Conservation (phyloP, 1,140 invertebrate genomes). For the Cydia strobilella region DNA sequence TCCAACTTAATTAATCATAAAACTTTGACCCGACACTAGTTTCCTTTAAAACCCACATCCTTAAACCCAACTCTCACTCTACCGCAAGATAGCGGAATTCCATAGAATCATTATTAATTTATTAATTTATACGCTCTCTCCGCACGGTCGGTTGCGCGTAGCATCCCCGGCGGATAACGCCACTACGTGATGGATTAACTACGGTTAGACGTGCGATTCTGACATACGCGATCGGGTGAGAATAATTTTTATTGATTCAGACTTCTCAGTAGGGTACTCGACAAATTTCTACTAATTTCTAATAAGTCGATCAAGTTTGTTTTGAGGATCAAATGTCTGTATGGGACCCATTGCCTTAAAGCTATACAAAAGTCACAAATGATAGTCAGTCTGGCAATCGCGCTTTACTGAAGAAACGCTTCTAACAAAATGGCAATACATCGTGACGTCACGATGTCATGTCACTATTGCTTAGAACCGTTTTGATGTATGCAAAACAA, state of each 20-base stretch:
- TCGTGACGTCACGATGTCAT: too few relatives aligned
- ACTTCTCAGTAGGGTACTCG: too few relatives aligned
- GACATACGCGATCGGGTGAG: not conserved
- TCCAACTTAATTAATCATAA: not conserved
- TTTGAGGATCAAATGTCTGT: too few relatives aligned
- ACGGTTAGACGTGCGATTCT: conserved; percentile 23
- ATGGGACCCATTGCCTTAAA: too few relatives aligned
- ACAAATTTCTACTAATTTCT: too few relatives aligned
- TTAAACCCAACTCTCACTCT: conserved; percentile 59
- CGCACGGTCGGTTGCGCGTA: conserved; percentile 54
- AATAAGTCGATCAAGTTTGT: too few relatives aligned
- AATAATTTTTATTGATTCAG: not conserved
- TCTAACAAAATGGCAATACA: too few relatives aligned
- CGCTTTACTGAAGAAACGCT: too few relatives aligned
- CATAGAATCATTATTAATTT: conserved; percentile 77
- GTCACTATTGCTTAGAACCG: too few relatives aligned
- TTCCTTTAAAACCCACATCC: conserved; percentile 32
- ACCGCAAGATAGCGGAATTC: conserved; percentile 62
- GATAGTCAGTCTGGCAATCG: too few relatives aligned
- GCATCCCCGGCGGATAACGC: conserved; percentile 37
- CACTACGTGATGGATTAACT: conserved; percentile 38
- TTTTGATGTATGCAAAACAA: too few relatives aligned
- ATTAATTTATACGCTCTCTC: conserved; percentile 77
- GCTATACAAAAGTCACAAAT: too few relatives aligned
- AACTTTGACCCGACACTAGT: not conserved